phyloP scores from a whole-genome alignment of 2,888 invertebrate genomes.

The Eristalinus sepulchralis region DNA sequence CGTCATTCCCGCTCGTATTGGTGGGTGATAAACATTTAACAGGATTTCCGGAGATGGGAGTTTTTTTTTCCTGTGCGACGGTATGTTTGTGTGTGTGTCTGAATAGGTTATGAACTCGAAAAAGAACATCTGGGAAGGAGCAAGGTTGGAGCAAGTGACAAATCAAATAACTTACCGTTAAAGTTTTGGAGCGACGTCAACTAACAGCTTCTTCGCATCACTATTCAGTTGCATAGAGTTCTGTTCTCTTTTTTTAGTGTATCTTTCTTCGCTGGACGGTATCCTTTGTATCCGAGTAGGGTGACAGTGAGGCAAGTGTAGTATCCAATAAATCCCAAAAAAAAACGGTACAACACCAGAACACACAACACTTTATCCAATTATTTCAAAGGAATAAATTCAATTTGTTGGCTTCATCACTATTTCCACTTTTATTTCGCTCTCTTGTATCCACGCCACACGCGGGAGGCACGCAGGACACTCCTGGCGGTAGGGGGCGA shows the following conservation, averaged over 20 bases:
- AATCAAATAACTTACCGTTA: constrained; percentile 59
- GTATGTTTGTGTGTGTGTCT: background rate
- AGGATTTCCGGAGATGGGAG: background rate
- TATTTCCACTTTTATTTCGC: constrained; percentile 4
- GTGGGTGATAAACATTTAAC: constrained; percentile 55
- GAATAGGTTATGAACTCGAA: constrained; percentile 42
- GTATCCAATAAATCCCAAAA: constrained; percentile 67
- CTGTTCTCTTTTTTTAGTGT: background rate
- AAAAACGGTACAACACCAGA: constrained; percentile 48
- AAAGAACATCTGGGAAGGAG: constrained; percentile 5
- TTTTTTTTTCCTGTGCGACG: no score
- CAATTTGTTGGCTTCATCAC: constrained; percentile 69
- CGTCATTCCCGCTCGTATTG: background rate
- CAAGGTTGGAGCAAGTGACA: background rate
- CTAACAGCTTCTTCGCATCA: constrained; percentile 26
- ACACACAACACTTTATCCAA: constrained; percentile 65
- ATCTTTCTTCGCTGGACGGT: constrained; percentile 55
- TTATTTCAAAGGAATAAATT: constrained; percentile 69
- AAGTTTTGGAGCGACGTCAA: constrained; percentile 49
- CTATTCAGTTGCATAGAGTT: constrained; percentile 20
- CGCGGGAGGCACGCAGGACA: constrained; percentile 12
- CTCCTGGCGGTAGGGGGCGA: background rate
- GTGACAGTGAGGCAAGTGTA: constrained; percentile 6
- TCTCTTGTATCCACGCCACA: background rate
- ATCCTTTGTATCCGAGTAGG: constrained; percentile 61